These are phyloP conservation scores for Brachionus asplanchnoidis DNA, from an alignment of 1,140 invertebrate species.

Conservation along the genomic window DNA sequence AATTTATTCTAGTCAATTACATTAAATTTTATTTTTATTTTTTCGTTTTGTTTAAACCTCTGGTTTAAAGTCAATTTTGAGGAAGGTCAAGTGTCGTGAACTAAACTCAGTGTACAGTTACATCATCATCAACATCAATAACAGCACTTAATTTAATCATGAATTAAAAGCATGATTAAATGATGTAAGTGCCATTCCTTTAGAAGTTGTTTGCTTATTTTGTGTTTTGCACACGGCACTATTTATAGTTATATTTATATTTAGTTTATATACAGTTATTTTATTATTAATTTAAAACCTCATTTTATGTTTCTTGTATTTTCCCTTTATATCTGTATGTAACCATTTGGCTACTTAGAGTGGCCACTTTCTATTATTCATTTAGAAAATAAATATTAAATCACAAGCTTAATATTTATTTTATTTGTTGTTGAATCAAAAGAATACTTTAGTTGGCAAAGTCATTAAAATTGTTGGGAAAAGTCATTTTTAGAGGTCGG, in stretches of 20 bases:
- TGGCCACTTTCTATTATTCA: conserved; percentile 15
- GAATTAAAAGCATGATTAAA: conserved; percentile 22
- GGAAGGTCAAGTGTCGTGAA: neutral
- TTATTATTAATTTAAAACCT: conserved; percentile 16
- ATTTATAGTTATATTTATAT: conserved; percentile 17
- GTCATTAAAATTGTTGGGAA: too few relatives aligned
- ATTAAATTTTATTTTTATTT: neutral
- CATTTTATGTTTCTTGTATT: neutral
- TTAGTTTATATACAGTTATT: neutral
- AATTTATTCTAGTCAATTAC: neutral
- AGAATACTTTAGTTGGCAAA: too few relatives aligned
- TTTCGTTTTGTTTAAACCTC: neutral
- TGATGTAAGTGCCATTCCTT: conserved; percentile 15
- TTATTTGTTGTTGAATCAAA: neutral
- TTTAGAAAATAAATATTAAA: neutral
- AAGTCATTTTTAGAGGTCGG: too few relatives aligned
- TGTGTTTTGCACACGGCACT: conserved; percentile 3
- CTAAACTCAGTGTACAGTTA: neutral
- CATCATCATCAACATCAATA: neutral
- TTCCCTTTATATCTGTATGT: neutral
- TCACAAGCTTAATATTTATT: neutral
- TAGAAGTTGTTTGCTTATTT: neutral
- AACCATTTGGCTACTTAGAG: conserved; percentile 13
- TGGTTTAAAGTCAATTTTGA: neutral
- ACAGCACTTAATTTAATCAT: neutral